Percentiles rank a stretch among this genome's conserved stretches.
These are phyloP conservation scores for Sprattus sprattus DNA, from an alignment of 2,113 vertebrate genomes.

Conservation along the genomic window DNA sequence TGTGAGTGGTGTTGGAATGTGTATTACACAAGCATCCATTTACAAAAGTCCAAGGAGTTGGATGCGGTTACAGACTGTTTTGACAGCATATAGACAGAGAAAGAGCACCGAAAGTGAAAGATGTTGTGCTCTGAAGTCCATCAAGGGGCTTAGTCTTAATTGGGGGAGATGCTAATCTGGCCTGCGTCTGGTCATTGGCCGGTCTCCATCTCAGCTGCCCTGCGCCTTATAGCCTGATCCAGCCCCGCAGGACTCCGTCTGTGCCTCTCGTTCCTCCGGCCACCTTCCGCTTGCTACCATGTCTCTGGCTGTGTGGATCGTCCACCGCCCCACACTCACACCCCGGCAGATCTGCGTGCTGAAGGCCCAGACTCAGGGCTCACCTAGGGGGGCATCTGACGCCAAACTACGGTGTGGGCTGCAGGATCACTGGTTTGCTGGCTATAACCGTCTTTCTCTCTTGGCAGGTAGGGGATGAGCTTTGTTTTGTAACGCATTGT, in stretches of 20 bases:
- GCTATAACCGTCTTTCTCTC: neutral
- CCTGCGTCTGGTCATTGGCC: slow-evolving; percentile 12
- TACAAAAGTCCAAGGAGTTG: neutral
- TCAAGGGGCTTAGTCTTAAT: neutral
- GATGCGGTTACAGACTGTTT: neutral
- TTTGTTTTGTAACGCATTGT: neutral
- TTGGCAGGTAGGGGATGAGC: slow-evolving; percentile 1
- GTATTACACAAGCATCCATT: slow-evolving; percentile 16
- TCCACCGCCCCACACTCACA: neutral
- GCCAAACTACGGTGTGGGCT: neutral
- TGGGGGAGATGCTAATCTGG: neutral
- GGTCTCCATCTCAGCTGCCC: neutral
- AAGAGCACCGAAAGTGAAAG: slow-evolving; percentile 2
- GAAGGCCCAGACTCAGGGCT: neutral
- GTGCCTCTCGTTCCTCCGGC: neutral
- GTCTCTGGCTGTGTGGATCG: neutral
- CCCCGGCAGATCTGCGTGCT: neutral
- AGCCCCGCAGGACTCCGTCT: neutral
- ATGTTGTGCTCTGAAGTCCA: neutral
- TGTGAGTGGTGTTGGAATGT: neutral
- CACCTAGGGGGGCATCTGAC: neutral
- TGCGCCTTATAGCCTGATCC: neutral
- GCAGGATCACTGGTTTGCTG: neutral
- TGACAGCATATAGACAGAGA: neutral
- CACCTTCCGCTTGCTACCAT: neutral